A percentile compares a stretch with the other conserved stretches of the same genome.
phyloP scores from a whole-genome alignment of 2,113 vertebrate species.

The Elephas maximus region DNA sequence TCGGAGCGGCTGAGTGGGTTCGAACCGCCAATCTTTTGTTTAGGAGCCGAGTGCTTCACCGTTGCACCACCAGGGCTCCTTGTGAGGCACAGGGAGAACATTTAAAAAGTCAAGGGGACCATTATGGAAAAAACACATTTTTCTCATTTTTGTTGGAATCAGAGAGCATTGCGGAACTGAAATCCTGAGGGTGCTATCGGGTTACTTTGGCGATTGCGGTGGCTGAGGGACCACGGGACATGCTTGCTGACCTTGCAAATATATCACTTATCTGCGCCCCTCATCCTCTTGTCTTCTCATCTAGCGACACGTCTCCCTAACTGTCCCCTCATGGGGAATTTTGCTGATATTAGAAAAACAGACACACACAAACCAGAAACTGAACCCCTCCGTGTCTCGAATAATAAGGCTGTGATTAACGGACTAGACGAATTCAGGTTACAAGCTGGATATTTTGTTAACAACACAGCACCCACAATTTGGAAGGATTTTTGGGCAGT shows the following conservation, averaged over 20 bases:
- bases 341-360: conserved; percentile 41
- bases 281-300: background rate
- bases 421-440: background rate
- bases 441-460: conserved; percentile 1
- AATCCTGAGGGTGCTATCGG: background rate
- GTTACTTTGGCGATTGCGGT: background rate
- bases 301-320: background rate
- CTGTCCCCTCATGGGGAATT: background rate
- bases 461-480: background rate
- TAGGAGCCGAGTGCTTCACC: too few relatives aligned
- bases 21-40: too few relatives aligned
- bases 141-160: background rate
- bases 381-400: background rate
- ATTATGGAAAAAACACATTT: background rate
- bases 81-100: background rate
- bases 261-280: background rate
- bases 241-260: conserved; percentile 27
- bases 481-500: conserved; percentile 26
- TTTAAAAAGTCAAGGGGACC: background rate
- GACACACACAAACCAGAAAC: background rate
- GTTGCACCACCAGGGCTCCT: too few relatives aligned
- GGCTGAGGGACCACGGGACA: background rate
- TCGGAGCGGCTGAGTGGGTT: too few relatives aligned
- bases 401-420: background rate
- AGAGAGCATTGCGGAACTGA: background rate